Base-by-base conservation (phyloP, 2,888 invertebrate species). In the Disparrhopalites patrizii region DNA sequence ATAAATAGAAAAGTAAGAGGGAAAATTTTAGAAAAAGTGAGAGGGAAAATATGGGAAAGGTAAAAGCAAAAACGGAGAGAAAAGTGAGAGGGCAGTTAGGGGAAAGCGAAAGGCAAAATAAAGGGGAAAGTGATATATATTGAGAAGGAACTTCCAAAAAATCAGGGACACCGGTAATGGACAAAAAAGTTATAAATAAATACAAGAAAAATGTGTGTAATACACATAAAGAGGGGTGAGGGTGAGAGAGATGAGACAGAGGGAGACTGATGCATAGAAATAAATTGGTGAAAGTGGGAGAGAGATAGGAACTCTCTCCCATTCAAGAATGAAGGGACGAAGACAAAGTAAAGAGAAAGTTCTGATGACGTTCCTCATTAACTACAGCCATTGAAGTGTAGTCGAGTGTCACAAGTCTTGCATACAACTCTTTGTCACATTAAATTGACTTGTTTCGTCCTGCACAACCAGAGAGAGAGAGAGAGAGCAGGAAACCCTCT, bases 1-100 rank as follows among this genome's bases (percentile, higher is more conserved):
- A 43, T 43, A 43, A 43, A 43, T 20, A 4, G n/a, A 7, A 3
- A 3, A 43, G 43, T n/a, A 43, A 43, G 51, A 51, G 13, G 5
- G 47, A 3, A n/a, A 15, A n/a, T 7, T 10, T 10, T 7, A 47
- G 47, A 51, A 51, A 15, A 27, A 51, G 51, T 25, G 51, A 23
- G 51, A 36, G n/a, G n/a, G n/a, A n/a, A n/a, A n/a, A n/a, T n/a
- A 36, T 36, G 36, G 36, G 13, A 23, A 50, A 52, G n/a, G 52
- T 50, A 25, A 13, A 13, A 52, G 27, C 27, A 52, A 23, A n/a
- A n/a, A 52, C 5, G 28, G 10, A 27, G 8, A n/a, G 27, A 36
- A 36, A 43, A 43, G 43, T 18, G 43, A 43, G 43, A 13, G n/a
- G n/a, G n/a, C n/a, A n/a, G n/a, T n/a, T n/a, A n/a, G n/a, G n/a